Evolutionary conservation across 2,888 invertebrate genomes (phyloP).

Genomic region (Ophion ellenae): DNA sequence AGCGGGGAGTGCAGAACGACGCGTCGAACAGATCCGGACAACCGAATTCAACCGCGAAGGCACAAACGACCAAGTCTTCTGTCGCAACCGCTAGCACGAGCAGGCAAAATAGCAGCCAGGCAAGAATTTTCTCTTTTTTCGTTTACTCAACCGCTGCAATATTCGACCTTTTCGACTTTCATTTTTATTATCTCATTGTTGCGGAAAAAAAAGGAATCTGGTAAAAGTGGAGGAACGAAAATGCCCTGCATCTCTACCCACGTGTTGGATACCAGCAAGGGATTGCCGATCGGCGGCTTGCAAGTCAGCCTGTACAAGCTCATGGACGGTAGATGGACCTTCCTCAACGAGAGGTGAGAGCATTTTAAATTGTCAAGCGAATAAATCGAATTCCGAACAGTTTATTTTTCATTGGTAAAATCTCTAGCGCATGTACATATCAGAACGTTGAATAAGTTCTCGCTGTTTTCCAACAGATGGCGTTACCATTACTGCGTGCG

Average conservation of each 20-base stretch:
- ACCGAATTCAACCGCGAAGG: neutral
- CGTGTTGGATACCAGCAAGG: constrained; percentile 89
- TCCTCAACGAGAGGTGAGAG: constrained; percentile 85
- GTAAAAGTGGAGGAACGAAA: constrained; percentile 53
- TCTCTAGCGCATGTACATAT: neutral
- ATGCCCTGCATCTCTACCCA: constrained; percentile 89
- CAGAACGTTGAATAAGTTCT: too few species aligned
- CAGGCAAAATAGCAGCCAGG: constrained; percentile 71
- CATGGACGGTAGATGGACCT: constrained; percentile 88
- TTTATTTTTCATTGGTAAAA: neutral
- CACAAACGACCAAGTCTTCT: constrained; percentile 22
- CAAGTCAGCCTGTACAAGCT: constrained; percentile 89
- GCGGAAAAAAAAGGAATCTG: constrained; percentile 12
- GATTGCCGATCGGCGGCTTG: constrained; percentile 88
- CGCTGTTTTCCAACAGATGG: too few species aligned
- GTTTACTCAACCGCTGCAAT: neutral
- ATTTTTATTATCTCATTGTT: neutral
- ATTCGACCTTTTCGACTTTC: neutral
- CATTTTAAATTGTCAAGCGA: neutral
- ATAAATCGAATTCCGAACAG: neutral
- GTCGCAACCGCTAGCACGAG: constrained; percentile 68
- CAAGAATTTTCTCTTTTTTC: constrained; percentile 33
- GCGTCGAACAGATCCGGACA: constrained; percentile 35
- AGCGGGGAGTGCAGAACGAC: constrained; percentile 9
- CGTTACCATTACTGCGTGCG: too few species aligned